Conservation (phyloP, 2,797 vertebrate species). For the Cirrhinus molitorella region DNA sequence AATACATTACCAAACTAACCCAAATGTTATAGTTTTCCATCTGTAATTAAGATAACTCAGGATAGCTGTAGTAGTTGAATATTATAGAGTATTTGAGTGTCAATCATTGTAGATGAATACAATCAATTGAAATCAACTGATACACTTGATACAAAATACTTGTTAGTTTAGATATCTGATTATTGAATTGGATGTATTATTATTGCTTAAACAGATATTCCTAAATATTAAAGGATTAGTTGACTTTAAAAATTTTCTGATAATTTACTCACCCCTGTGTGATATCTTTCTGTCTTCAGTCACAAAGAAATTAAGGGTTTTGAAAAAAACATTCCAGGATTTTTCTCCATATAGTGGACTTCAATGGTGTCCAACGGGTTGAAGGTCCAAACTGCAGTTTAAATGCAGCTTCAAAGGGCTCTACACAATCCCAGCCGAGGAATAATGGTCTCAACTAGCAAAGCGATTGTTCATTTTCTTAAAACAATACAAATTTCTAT, state of each 20-base stretch:
- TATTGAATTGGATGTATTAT: not conserved
- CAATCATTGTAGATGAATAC: not conserved
- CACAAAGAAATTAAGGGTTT: no score
- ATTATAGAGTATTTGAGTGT: not conserved
- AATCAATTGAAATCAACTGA: not conserved
- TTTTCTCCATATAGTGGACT: no score
- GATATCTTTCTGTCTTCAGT: no score
- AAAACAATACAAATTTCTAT: no score
- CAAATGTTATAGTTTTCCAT: slow-evolving; percentile 38
- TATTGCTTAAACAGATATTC: not conserved
- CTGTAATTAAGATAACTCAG: slow-evolving; percentile 21
- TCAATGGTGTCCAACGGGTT: no score
- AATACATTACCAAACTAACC: slow-evolving; percentile 55
- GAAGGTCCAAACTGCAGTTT: no score
- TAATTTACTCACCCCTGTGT: no score
- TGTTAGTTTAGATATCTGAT: not conserved
- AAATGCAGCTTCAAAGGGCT: no score
- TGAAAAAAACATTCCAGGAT: no score
- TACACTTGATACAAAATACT: not conserved
- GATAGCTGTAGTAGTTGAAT: not conserved
- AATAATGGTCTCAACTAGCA: no score
- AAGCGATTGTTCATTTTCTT: no score
- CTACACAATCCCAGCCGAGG: no score
- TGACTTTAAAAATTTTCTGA: not conserved
- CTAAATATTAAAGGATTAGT: not conserved